Percentiles rank a stretch among this genome's conserved stretches.
phyloP scores from a whole-genome alignment of 2,113 vertebrate genomes.

The Smithornis capensis region DNA sequence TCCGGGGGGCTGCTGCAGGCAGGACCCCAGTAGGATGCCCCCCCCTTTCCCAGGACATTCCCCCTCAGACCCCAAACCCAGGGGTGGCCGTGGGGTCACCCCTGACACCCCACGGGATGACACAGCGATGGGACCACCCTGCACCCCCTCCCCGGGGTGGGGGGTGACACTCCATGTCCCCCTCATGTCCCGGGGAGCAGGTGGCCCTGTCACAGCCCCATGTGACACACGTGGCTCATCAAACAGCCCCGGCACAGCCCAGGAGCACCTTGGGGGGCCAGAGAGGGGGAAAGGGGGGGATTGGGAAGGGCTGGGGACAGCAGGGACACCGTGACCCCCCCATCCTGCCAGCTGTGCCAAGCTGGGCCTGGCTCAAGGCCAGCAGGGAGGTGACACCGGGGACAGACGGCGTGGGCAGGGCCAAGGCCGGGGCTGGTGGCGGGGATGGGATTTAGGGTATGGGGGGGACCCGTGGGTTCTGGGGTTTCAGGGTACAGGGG shows the following conservation, averaged over 20 bases:
- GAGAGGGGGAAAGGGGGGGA: too few species aligned
- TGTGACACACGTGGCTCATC: background rate
- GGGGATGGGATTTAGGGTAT: background rate
- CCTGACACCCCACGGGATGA: background rate
- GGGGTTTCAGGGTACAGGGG: too few species aligned
- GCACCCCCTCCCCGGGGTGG: background rate
- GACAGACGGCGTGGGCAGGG: background rate
- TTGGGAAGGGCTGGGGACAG: background rate
- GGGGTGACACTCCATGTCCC: accelerated
- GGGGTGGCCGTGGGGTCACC: background rate
- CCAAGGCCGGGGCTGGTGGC: background rate
- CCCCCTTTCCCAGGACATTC: too few species aligned
- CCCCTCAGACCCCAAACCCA: background rate
- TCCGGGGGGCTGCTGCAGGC: background rate
- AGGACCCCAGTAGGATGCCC: too few species aligned
- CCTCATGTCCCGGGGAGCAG: background rate
- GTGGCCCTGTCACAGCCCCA: background rate
- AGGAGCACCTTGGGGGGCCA: background rate
- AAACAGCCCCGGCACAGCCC: background rate
- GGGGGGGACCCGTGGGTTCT: too few species aligned
- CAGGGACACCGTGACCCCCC: background rate
- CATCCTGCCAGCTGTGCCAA: background rate
- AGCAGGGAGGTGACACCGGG: background rate
- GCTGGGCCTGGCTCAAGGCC: background rate
- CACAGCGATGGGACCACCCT: background rate